Evolutionary conservation across 2,113 vertebrate genomes (phyloP), one percentile per base, ranked within the genome.

Genomic region (Mus spicilegus): DNA sequence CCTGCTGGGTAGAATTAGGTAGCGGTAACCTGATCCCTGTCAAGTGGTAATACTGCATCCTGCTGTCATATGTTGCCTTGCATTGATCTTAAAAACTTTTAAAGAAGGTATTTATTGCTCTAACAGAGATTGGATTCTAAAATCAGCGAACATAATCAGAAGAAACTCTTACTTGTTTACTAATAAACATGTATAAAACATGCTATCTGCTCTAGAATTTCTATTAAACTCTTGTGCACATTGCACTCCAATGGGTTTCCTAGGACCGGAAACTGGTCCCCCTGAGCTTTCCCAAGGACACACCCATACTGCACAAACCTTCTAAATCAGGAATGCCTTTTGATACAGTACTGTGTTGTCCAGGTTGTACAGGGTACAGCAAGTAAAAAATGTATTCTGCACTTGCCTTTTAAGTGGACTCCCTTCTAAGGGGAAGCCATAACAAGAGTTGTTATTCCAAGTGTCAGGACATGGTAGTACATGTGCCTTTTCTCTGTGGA

Each of bases 141-240:
- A 82, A 61, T 26, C 75, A 67, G 51, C 30, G n/a, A 49, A 93
- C 63, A 42, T 33, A 33, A 30, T 30, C 69, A 73, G 82, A 81
- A 73, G 20, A 94, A 82, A 70, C 30, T 67, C 9, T 33, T 49
- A 67, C 46, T 58, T 95, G 19, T 93, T 96, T 80, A 97, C 75
- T 92, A 85, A 90, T 96, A 92, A 92, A 67, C 88, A 49, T 89
- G 33, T 95, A 86, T 81, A 95, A 96, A 93, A 78, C 56, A 75
- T 63, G 11, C 81, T 89, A 17, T 67, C 70, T 58, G 89, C 93
- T 87, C n/a, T 91, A 69, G 76, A 72, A 94, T 94, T 78, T 88
- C 77, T 91, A 86, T 94, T 92, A 87, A 96, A 93, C 91, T 75
- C 36, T 56, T 54, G 73, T 72, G 80, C 76, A 54, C 61, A 54